Evolutionary conservation across 2,888 invertebrate genomes (phyloP).

Genomic region (Malachius bipustulatus): DNA sequence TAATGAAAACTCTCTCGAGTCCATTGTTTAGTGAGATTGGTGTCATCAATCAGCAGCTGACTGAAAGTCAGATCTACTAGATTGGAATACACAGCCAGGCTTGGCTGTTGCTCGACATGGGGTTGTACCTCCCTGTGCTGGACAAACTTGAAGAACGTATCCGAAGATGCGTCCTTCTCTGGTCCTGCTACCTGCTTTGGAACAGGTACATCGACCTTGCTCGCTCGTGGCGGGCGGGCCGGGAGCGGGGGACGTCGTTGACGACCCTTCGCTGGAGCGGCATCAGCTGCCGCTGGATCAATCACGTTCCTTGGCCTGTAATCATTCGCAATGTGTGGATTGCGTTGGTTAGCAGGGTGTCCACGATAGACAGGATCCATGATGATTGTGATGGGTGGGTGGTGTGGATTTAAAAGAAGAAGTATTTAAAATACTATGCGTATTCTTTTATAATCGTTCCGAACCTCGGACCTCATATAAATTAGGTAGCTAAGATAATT

Average conservation of each 20-base stretch:
- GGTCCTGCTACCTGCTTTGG: no score
- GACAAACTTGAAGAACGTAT: no score
- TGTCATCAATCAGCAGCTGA: not conserved
- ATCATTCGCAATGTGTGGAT: no score
- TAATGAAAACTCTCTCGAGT: not conserved
- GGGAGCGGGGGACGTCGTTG: no score
- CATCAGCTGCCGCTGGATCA: no score
- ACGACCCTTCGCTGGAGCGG: no score
- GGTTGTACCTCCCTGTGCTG: no score
- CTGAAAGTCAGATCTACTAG: not conserved
- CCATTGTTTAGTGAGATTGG: not conserved
- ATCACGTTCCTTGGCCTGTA: no score
- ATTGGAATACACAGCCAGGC: not conserved
- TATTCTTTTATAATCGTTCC: not conserved
- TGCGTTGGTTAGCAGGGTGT: not conserved
- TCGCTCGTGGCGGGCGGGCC: no score
- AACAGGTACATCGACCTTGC: no score
- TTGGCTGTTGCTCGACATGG: not conserved
- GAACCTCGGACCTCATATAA: not conserved
- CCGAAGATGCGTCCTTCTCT: no score
- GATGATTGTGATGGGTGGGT: not conserved
- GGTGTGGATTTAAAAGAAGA: not conserved
- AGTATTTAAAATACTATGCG: not conserved
- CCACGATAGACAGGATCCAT: not conserved
- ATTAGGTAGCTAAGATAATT: no score